Evolutionary conservation across 2,113 vertebrate genomes (phyloP).

Genomic region (Microtus richardsoni): DNA sequence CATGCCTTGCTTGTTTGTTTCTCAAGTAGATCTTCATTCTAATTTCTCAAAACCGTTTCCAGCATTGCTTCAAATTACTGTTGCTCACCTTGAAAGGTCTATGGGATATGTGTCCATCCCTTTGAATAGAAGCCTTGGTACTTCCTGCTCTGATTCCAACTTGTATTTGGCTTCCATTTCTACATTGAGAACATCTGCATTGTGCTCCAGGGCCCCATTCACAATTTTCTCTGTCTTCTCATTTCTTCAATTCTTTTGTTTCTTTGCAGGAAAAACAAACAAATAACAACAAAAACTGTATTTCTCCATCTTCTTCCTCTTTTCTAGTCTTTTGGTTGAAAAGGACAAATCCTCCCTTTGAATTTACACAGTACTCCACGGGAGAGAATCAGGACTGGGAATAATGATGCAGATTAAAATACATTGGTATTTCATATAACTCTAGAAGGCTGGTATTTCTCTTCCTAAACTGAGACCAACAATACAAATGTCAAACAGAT

Average conservation of each 20-base stretch:
- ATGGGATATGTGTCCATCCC: neutral
- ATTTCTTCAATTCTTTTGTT: neutral
- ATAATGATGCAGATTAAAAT: neutral
- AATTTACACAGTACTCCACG: neutral
- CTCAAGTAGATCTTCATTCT: neutral
- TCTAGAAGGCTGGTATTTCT: neutral
- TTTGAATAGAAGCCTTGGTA: neutral
- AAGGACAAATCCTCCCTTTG: neutral
- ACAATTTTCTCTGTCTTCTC: neutral
- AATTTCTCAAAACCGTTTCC: neutral
- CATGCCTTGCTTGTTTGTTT: neutral
- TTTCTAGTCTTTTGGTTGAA: neutral
- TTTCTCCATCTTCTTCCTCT: neutral
- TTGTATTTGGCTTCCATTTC: neutral
- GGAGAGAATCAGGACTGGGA: neutral
- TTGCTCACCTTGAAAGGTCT: neutral
- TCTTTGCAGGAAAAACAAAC: neutral
- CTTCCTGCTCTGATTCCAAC: neutral
- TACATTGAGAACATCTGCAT: neutral
- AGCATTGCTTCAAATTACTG: neutral
- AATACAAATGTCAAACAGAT: neutral
- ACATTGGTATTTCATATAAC: neutral
- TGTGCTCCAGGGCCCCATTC: neutral
- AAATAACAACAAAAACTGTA: neutral
- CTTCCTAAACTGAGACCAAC: neutral